Evolutionary conservation across 2,113 vertebrate species (phyloP), one percentile per base, ranked within the genome.

Genomic region (Eretmochelys imbricata): DNA sequence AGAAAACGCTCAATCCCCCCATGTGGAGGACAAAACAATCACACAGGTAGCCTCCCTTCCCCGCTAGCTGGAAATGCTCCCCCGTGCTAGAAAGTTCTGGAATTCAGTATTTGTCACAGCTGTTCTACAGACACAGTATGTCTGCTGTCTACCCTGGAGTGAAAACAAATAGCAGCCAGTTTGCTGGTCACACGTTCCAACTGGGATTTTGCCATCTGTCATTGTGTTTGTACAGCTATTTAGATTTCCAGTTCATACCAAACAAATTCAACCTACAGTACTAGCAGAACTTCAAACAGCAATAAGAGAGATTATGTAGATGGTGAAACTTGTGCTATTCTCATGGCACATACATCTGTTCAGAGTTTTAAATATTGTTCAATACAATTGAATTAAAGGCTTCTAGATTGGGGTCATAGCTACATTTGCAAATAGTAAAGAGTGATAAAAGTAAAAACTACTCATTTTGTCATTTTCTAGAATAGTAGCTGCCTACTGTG

Each of bases 181-280:
- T 96, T 89, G 98, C 98, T 85, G 98, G 98, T 97, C 98, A 97
- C 98, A 95, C 96, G 98, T 98, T 98, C 98, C 98, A 97, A 89
- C 97, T 89, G 98, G 98, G 98, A 95, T 95, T 93, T 96, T 96
- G 98, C 98, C 98, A 98, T 98, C 98, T 98, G 98, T 98, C 98
- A 97, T 95, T 93, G 97, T 91, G 96, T 97, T 98, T 94, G 97
- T 90, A 55, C 96, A 98, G 97, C 96, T 98, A 93, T 97, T 98
- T 98, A 96, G 97, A 98, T 97, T 98, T 91, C 98, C 97, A 98
- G 97, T 97, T 97, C 98, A 98, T 97, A 97, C 97, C 98, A 93
- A 97, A 89, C 97, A 38, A 80, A 98, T 98, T 97, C 97, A 98
- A 97, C 97, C 98, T 97, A 96, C 96, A 97, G 96, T 24, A 89